Conservation (phyloP, 2,797 vertebrate genomes). For the Pseudocheirus occidentalis region DNA sequence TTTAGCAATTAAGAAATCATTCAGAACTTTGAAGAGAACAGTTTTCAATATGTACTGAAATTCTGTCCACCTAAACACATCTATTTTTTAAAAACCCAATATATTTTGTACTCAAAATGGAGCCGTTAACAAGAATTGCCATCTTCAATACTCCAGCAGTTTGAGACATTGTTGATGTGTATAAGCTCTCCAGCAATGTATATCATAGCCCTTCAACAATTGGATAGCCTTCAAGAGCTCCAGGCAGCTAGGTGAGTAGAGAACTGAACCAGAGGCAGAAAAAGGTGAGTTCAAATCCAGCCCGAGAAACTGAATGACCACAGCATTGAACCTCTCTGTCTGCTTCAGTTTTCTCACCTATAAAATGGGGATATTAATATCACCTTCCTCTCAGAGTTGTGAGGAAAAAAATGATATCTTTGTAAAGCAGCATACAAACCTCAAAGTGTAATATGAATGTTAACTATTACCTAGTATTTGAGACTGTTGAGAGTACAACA, state of each 20-base stretch:
- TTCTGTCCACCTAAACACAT: background rate
- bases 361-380: background rate
- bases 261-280: no score
- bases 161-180: background rate
- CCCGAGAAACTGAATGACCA: background rate
- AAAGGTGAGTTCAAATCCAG: background rate
- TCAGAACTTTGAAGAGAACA: background rate
- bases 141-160: background rate
- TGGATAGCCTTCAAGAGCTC: background rate
- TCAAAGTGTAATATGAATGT: no score
- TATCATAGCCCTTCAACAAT: background rate
- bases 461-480: no score
- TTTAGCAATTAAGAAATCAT: background rate
- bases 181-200: no score
- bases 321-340: no score
- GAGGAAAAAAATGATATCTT: background rate
- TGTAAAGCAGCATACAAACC: background rate
- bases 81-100: background rate
- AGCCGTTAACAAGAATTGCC: background rate
- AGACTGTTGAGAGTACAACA: no score
- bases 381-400: background rate
- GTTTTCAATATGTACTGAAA: background rate
- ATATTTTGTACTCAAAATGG: background rate
- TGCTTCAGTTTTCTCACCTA: no score
- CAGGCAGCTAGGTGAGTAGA: background rate